Evolutionary conservation across 2,797 vertebrate species (phyloP).

Genomic region (Sphenopsis melanotis): DNA sequence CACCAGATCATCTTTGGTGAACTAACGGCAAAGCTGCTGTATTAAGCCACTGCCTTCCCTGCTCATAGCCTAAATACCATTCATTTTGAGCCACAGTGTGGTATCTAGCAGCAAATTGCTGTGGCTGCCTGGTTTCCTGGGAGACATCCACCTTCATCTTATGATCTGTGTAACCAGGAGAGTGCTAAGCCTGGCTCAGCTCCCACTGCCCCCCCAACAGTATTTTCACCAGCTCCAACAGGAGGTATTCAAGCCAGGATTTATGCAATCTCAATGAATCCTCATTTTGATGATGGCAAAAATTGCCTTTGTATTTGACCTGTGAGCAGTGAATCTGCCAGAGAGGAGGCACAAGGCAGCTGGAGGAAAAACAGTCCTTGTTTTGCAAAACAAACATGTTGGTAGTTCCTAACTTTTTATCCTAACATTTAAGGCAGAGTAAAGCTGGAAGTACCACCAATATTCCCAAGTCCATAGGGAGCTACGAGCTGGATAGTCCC

Average conservation of each 20-base stretch:
- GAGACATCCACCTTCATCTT: background rate
- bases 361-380: background rate
- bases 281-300: accelerated
- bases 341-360: background rate
- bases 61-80: background rate
- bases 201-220: background rate
- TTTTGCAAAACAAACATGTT: background rate
- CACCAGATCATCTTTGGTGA: background rate
- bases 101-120: background rate
- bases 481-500: background rate
- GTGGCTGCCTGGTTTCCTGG: background rate
- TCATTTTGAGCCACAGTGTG: background rate
- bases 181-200: background rate
- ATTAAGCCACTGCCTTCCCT: background rate
- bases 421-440: background rate
- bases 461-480: background rate
- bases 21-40: background rate
- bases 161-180: background rate
- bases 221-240: background rate
- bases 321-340: background rate
- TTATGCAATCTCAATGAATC: background rate
- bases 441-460: background rate
- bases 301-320: background rate
- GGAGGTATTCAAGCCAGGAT: background rate
- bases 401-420: background rate